A percentile compares a stretch with the other conserved stretches of the same genome.
These are phyloP conservation scores for Cichlasoma orientale DNA, from an alignment of 2,797 vertebrate genomes.

Conservation along the genomic window DNA sequence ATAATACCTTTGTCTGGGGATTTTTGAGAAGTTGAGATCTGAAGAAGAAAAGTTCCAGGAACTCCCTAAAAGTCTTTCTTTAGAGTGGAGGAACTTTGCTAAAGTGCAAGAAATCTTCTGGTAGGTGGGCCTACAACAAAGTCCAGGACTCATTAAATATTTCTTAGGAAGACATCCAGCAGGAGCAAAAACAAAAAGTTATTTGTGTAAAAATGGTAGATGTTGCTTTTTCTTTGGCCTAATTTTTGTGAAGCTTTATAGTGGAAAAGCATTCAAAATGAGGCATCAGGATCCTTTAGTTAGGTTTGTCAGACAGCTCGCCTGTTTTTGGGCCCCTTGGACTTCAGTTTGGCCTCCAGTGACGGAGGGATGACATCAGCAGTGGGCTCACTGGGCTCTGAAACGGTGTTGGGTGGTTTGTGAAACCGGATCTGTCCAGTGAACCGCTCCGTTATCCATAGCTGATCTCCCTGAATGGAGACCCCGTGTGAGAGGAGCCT, in stretches of 20 bases:
- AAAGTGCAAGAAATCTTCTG: too few relatives aligned
- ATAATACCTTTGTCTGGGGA: background rate
- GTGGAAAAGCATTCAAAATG: background rate
- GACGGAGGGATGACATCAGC: slow-evolving; percentile 7
- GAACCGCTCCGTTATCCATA: slow-evolving; percentile 7
- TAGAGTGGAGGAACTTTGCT: background rate
- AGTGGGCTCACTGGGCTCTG: slow-evolving; percentile 11
- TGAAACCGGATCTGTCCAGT: slow-evolving; percentile 41
- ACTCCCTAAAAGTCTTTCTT: background rate
- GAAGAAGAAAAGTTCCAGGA: background rate
- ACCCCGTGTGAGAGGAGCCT: background rate
- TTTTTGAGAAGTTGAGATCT: background rate
- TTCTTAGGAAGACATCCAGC: background rate
- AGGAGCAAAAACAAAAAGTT: background rate
- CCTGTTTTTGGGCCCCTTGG: background rate
- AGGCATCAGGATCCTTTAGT: background rate
- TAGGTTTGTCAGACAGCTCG: background rate
- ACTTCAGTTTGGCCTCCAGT: background rate
- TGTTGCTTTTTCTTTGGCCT: background rate
- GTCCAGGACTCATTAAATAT: background rate
- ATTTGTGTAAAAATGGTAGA: background rate
- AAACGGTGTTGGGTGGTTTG: slow-evolving; percentile 10
- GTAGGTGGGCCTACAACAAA: background rate
- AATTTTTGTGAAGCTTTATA: background rate
- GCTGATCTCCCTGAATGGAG: slow-evolving; percentile 7